Evolutionary conservation across 1,140 invertebrate species (phyloP).

Genomic region (Carposina sasakii): DNA sequence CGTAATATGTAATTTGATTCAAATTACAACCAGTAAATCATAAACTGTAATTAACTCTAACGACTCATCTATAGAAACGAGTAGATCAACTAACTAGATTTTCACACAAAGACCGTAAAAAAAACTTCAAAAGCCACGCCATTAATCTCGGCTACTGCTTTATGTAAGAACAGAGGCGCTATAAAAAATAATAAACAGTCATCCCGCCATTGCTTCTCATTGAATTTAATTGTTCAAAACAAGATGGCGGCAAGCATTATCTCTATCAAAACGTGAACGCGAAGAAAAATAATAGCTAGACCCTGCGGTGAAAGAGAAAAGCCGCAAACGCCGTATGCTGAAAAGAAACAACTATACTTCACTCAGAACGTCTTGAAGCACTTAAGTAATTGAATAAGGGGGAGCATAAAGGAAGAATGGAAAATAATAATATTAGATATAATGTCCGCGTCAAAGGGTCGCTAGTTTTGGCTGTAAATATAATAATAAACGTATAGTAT

Average conservation of each 20-base stretch:
- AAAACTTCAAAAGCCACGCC: no score
- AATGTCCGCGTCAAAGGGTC: conserved; percentile 39
- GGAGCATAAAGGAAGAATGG: conserved; percentile 49
- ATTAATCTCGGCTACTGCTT: no score
- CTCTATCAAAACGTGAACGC: conserved; percentile 50
- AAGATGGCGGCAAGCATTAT: conserved; percentile 54
- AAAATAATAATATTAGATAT: conserved; percentile 61
- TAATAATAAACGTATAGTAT: conserved; percentile 53
- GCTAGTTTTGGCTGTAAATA: conserved; percentile 44
- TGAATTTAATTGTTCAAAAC: conserved; percentile 47
- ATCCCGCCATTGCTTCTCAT: conserved; percentile 28
- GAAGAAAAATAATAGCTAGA: conserved; percentile 62
- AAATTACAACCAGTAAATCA: no score
- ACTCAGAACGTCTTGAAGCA: conserved; percentile 44
- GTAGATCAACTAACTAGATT: no score
- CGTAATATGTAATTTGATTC: no score
- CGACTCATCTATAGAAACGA: no score
- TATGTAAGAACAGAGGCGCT: no score
- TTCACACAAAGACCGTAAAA: no score
- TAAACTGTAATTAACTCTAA: no score
- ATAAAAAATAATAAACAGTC: no score
- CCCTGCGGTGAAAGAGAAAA: conserved; percentile 32
- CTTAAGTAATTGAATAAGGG: conserved; percentile 69
- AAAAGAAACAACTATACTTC: conserved; percentile 32
- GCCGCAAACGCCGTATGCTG: conserved; percentile 9